Evolutionary conservation across 2,797 vertebrate species (phyloP), one percentile per base, ranked within the genome.

Genomic region (Arrhamphus sclerolepis): DNA sequence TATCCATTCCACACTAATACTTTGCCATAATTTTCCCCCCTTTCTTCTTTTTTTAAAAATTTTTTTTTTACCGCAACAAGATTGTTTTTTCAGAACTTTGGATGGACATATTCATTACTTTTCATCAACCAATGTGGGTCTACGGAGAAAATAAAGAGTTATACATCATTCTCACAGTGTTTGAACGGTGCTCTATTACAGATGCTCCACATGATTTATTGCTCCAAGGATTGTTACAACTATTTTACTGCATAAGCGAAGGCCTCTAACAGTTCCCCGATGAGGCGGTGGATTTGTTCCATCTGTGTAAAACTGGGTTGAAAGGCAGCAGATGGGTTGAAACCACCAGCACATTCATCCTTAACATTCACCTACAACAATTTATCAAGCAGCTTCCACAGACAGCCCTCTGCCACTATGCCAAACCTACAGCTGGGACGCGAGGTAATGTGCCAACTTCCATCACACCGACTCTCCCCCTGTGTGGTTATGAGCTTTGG

Each of bases 311-410:
- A 68, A 49, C 19, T n/a, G n/a, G 51, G 61, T 73, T 72, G 68
- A 85, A 64, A 72, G 52, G 58, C 60, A 69, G 66, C 81, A 87
- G 78, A 81, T 84, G 77, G 66, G 70, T 51, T 63, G 55, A 64
- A 79, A 82, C 60, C 68, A 67, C 40, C 38, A 41, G 54, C 21
- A 16, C 42, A 74, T 47, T 56, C 50, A 41, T 59, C 62, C 22
- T 53, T 34, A 29, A 65, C 68, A 62, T 82, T 51, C 53, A 66
- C 66, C 61, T 70, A 59, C 31, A 74, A 72, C 75, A 72, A 73
- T 82, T 49, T 14, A 82, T 71, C 53, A 66, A 63, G 58, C 44
- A 54, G 53, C 18, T 39, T 56, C 64, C 20, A 14, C 10, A 66
- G 72, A 77, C 49, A 39, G 72, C 49, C 0, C n/a, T 1, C 44